These are phyloP conservation scores for Platycercus adscitus DNA, from an alignment of 2,113 vertebrate species.

Conservation along the genomic window DNA sequence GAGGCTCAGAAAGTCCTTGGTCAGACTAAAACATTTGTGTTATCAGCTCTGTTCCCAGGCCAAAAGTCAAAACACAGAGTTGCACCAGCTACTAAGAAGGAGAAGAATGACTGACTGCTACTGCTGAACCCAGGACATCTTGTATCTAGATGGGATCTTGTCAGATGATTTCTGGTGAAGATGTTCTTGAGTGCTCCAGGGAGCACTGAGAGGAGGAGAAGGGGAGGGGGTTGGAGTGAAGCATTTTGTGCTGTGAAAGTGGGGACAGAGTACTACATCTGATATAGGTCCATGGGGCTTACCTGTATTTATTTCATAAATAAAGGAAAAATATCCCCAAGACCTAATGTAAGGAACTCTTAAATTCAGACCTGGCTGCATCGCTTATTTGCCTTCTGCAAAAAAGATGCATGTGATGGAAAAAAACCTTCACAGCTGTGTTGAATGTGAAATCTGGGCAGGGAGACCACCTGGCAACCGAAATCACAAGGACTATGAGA, in stretches of 20 bases:
- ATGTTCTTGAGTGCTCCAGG: fast-evolving
- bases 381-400: not conserved
- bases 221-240: not conserved
- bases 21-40: too few relatives aligned
- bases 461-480: not conserved
- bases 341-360: not conserved
- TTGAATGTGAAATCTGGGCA: slow-evolving; percentile 15
- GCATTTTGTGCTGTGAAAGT: not conserved
- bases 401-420: not conserved
- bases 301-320: not conserved
- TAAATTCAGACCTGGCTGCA: not conserved
- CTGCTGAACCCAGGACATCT: too few relatives aligned
- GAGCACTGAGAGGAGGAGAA: not conserved
- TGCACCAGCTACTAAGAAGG: too few relatives aligned
- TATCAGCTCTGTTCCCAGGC: too few relatives aligned
- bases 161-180: not conserved
- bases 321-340: not conserved
- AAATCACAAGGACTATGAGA: not conserved
- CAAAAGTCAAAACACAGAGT: too few relatives aligned
- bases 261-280: not conserved
- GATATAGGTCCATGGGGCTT: not conserved
- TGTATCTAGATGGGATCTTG: not conserved
- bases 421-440: not conserved
- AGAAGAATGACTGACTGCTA: too few relatives aligned
- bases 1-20: too few relatives aligned